These are phyloP conservation scores for Colinus virginianus DNA, from an alignment of 2,113 vertebrate species.

Conservation along the genomic window DNA sequence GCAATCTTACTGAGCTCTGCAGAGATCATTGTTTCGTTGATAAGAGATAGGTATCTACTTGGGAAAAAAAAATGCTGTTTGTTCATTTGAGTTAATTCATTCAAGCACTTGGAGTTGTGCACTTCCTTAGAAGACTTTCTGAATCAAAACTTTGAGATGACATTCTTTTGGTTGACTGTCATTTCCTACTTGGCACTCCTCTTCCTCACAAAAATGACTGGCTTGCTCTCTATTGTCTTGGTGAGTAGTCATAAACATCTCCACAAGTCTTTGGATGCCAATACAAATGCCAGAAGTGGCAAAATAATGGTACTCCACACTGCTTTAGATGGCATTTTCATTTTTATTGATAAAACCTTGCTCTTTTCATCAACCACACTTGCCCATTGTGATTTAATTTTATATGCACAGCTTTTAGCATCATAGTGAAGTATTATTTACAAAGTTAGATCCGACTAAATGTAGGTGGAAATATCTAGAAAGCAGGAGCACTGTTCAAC, in stretches of 20 bases:
- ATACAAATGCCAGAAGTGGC: neutral
- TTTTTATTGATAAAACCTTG: neutral
- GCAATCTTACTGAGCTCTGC: neutral
- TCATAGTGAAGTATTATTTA: neutral
- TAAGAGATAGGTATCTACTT: neutral
- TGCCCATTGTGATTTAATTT: slow-evolving; percentile 14
- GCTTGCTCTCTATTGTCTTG: neutral
- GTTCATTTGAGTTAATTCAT: neutral
- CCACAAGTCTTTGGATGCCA: neutral
- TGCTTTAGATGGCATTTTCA: neutral
- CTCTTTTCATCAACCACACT: neutral
- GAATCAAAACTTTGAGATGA: neutral
- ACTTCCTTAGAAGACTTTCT: neutral
- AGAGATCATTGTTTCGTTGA: neutral
- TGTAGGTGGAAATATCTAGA: neutral
- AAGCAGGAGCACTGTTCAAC: neutral
- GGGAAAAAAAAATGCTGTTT: neutral
- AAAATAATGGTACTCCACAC: neutral
- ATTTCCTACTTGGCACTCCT: neutral
- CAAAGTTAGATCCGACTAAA: neutral
- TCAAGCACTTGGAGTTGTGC: neutral
- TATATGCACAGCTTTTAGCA: neutral
- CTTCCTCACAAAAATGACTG: neutral
- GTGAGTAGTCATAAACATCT: neutral
- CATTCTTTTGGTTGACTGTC: neutral